Evolutionary conservation across 2,797 vertebrate species (phyloP).

Genomic region (Astyanax mexicanus): DNA sequence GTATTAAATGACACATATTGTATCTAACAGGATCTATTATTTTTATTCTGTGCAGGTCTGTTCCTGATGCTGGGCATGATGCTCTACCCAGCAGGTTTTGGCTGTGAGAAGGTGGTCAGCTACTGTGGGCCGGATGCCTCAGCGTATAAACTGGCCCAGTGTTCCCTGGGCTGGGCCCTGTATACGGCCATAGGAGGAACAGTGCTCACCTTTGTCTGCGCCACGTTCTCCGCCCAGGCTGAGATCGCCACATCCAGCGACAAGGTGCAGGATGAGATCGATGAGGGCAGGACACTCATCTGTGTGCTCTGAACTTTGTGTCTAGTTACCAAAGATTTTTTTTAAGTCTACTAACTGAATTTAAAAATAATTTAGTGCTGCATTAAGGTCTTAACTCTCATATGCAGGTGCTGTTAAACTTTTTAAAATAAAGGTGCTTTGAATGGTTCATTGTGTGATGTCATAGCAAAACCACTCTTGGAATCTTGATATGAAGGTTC

Average conservation of each 20-base stretch:
- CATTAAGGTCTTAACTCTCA: neutral
- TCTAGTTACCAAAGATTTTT: neutral
- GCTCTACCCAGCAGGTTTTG: conserved; percentile 96
- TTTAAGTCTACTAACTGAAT: conserved; percentile 16
- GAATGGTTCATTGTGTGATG: too few species aligned
- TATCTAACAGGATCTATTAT: too few species aligned
- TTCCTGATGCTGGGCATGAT: conserved; percentile 95
- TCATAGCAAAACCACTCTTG: too few species aligned
- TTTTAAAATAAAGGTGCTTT: too few species aligned
- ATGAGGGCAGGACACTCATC: conserved; percentile 95
- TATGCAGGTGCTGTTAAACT: neutral
- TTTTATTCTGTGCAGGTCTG: conserved; percentile 80
- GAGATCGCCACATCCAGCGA: conserved; percentile 97
- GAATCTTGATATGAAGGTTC: too few species aligned
- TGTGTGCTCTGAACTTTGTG: conserved; percentile 86
- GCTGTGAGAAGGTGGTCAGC: conserved; percentile 87
- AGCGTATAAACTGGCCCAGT: conserved; percentile 88
- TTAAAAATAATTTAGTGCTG: conserved; percentile 1
- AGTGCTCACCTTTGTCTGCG: conserved; percentile 90
- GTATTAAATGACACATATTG: too few species aligned
- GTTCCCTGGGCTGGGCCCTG: conserved; percentile 95
- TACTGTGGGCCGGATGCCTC: conserved; percentile 91
- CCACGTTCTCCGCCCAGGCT: conserved; percentile 93
- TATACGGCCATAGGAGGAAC: conserved; percentile 94
- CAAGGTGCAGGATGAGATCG: conserved; percentile 97